Evolutionary conservation across 2,113 vertebrate species (phyloP).

Genomic region (Chelonoidis abingdonii): DNA sequence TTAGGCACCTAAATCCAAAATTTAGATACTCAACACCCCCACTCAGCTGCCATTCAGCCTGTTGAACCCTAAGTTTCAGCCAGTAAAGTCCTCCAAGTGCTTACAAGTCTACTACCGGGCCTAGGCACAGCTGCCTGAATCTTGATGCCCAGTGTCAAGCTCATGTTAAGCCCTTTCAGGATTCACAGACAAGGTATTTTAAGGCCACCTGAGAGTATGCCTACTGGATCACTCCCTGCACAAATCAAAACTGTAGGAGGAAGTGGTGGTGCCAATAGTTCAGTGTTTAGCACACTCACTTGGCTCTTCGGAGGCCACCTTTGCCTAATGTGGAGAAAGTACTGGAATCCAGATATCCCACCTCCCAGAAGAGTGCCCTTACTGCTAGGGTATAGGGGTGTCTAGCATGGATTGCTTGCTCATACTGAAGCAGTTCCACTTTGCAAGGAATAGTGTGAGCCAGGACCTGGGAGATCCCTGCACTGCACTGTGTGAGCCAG

Average conservation of each 20-base stretch:
- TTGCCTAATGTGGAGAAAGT: too few species aligned
- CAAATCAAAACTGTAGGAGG: not conserved
- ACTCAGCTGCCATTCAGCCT: not conserved
- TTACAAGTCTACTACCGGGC: not conserved
- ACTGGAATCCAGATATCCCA: too few species aligned
- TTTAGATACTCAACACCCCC: not conserved
- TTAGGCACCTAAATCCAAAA: not conserved
- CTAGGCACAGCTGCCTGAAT: not conserved
- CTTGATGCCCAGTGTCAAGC: not conserved
- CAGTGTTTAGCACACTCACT: too few species aligned
- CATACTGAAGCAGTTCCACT: too few species aligned
- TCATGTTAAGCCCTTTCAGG: not conserved
- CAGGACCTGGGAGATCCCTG: too few species aligned
- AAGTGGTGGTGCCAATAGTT: not conserved
- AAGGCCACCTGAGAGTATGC: not conserved
- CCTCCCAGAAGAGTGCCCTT: too few species aligned
- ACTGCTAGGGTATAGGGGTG: too few species aligned
- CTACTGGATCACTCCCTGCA: not conserved
- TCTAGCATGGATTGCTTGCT: too few species aligned
- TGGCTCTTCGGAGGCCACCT: too few species aligned
- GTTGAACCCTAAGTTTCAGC: not conserved
- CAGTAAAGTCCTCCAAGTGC: not conserved
- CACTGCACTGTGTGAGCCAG: too few species aligned
- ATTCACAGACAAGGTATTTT: not conserved
- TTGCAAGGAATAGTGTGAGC: too few species aligned